Evolutionary conservation across 2,888 invertebrate genomes (phyloP), one percentile per base, ranked within the genome.

Genomic region (Leucophenga montana): DNA sequence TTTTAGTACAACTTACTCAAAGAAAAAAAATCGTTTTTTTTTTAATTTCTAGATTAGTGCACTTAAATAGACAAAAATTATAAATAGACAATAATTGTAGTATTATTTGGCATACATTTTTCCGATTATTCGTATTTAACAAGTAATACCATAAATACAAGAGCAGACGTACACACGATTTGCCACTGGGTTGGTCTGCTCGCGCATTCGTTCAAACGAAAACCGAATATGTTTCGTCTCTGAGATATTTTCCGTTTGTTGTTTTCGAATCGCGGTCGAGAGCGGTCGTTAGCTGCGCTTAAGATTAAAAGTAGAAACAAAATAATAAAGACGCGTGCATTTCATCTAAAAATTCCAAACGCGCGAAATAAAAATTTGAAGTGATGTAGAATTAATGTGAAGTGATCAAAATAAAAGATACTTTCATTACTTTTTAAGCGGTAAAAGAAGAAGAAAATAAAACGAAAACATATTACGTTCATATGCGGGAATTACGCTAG

Each of bases 331-430:
- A 27, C 57, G 57, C 57, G 22, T 22, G 54, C 54, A 1, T 54
- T 20, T 18, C 22, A 54, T 4, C 54, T 54, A 54, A 54, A 20
- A 20, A 54, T 5, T 54, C 18, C 16, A 18, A 39, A 33, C 61
- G 61, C 61, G 61, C 61, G 39, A 61, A 61, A 61, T 39, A 39
- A 39, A 39, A 5, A 39, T 39, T 3, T 11, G 11, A 39, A 39
- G 39, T 39, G 39, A 1, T 11, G 11, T 13, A 50, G 16, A 64
- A 64, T 64, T 48, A 20, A 46, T 46, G 46, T 39, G 61, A 48
- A 64, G 62, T 64, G 62, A 48, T 64, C 62, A 20, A 44, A 22
- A 27, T 16, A 48, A 64, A 11, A 64, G 62, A 64, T 64, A 64
- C 62, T 48, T 64, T 50, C n/a, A 46, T 20, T 61, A 11, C 22